Evolutionary conservation across 2,113 vertebrate genomes (phyloP).

Genomic region (Turdus rufiventris): DNA sequence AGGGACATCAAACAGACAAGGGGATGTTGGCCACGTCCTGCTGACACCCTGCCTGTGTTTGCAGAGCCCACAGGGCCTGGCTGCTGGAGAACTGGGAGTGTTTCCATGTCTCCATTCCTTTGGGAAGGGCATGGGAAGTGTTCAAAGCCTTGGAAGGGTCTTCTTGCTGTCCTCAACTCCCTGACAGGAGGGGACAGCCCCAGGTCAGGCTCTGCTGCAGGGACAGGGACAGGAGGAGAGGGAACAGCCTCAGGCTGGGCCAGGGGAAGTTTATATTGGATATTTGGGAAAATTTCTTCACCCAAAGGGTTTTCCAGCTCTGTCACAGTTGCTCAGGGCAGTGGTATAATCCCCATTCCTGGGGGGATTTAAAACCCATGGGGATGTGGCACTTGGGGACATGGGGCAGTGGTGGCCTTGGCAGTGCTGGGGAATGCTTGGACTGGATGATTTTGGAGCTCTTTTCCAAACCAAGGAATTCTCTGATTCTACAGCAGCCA

Average conservation of each 20-base stretch:
- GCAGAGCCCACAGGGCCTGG: not conserved
- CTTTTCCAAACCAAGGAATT: not conserved
- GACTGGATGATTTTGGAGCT: not conserved
- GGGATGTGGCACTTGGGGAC: not conserved
- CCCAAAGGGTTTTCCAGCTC: fast-evolving
- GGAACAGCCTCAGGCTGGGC: fast-evolving
- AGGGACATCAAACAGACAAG: not conserved
- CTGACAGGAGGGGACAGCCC: not conserved
- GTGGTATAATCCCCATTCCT: not conserved
- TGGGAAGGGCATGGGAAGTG: not conserved
- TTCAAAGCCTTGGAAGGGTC: not conserved
- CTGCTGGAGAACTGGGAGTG: not conserved
- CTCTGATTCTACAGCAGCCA: not conserved
- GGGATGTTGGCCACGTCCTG: not conserved
- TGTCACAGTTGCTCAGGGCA: not conserved
- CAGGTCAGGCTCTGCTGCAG: not conserved
- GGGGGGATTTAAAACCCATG: fast-evolving
- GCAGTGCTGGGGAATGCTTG: not conserved
- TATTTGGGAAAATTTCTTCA: not conserved
- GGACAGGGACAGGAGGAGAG: not conserved
- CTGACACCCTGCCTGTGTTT: not conserved
- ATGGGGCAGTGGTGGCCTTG: not conserved
- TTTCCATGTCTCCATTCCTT: fast-evolving
- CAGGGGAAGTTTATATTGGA: not conserved
- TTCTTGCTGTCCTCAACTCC: not conserved